Evolutionary conservation across 1,140 invertebrate species (phyloP).

Genomic region (Geopemphigus sp.): DNA sequence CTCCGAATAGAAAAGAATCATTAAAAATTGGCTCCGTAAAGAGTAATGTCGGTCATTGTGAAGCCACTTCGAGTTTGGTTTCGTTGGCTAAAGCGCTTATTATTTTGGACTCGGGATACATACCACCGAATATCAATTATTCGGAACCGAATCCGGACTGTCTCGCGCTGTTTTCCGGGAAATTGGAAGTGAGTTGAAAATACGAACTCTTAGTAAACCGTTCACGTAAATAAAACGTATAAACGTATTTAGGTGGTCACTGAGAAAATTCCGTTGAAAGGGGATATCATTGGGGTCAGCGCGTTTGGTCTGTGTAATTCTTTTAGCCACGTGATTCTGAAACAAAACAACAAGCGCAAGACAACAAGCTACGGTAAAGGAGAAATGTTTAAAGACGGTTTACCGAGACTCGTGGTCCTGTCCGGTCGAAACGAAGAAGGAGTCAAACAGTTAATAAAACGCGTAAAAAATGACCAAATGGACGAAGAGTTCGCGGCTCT

Average conservation of each 20-base stretch:
- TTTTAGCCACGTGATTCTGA: conserved; percentile 62
- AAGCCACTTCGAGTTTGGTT: conserved; percentile 65
- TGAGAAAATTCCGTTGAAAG: conserved; percentile 58
- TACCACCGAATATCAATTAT: conserved; percentile 54
- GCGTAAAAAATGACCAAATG: conserved; percentile 44
- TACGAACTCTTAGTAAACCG: neutral
- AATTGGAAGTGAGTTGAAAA: conserved; percentile 52
- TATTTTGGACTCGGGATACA: conserved; percentile 52
- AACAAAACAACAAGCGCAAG: conserved; percentile 52
- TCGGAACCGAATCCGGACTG: conserved; percentile 57
- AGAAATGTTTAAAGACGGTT: conserved; percentile 51
- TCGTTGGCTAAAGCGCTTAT: conserved; percentile 61
- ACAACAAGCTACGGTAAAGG: conserved; percentile 22
- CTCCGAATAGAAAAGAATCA: conserved; percentile 56
- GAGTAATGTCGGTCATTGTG: conserved; percentile 74
- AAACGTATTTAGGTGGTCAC: conserved; percentile 58
- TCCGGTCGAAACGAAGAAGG: conserved; percentile 52
- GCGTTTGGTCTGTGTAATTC: conserved; percentile 66
- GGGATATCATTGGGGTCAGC: conserved; percentile 60
- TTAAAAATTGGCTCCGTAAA: conserved; percentile 73
- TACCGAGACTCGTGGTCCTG: conserved; percentile 52
- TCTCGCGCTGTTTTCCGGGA: conserved; percentile 60
- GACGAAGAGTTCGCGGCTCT: conserved; percentile 47
- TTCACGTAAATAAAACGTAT: too few species aligned
- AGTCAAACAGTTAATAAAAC: conserved; percentile 51